These are phyloP conservation scores for Scelioninae gen. 1 DNA, from an alignment of 2,888 invertebrate species.

Conservation along the genomic window DNA sequence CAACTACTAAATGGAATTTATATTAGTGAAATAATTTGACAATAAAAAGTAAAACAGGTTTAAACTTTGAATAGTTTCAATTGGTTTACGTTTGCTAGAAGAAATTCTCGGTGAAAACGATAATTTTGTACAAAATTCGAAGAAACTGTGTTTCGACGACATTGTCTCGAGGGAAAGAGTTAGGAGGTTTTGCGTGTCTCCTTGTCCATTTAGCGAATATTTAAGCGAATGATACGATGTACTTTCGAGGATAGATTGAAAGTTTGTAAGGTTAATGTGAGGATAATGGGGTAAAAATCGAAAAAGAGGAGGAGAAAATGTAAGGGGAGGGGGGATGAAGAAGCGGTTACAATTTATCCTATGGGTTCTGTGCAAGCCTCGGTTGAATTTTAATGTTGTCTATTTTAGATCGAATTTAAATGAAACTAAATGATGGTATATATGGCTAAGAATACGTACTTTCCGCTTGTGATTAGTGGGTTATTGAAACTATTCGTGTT, in stretches of 20 bases:
- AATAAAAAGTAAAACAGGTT: too few relatives aligned
- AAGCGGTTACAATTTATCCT: constrained; percentile 75
- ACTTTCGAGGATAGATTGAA: constrained; percentile 59
- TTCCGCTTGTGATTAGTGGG: constrained; percentile 68
- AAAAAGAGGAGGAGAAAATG: constrained; percentile 4
- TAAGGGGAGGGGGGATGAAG: constrained; percentile 13
- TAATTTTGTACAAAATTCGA: constrained; percentile 25
- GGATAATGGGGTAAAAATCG: not conserved
- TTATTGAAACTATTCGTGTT: constrained; percentile 73
- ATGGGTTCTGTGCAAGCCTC: constrained; percentile 82
- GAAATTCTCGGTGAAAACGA: constrained; percentile 32
- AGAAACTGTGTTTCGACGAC: constrained; percentile 32
- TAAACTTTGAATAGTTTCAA: too few relatives aligned
- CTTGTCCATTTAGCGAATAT: constrained; percentile 55
- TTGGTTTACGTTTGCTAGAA: too few relatives aligned
- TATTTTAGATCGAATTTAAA: constrained; percentile 79
- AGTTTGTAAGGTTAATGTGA: constrained; percentile 44
- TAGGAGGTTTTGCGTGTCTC: constrained; percentile 55
- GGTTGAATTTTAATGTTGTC: constrained; percentile 80
- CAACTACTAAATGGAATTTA: too few relatives aligned
- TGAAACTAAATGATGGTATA: constrained; percentile 67
- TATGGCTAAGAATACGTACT: constrained; percentile 73
- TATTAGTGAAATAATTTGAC: too few relatives aligned
- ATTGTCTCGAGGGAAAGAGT: not conserved
- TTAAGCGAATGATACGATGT: constrained; percentile 44